Evolutionary conservation across 1,140 invertebrate genomes (phyloP).

Genomic region (Wasmannia auropunctata): DNA sequence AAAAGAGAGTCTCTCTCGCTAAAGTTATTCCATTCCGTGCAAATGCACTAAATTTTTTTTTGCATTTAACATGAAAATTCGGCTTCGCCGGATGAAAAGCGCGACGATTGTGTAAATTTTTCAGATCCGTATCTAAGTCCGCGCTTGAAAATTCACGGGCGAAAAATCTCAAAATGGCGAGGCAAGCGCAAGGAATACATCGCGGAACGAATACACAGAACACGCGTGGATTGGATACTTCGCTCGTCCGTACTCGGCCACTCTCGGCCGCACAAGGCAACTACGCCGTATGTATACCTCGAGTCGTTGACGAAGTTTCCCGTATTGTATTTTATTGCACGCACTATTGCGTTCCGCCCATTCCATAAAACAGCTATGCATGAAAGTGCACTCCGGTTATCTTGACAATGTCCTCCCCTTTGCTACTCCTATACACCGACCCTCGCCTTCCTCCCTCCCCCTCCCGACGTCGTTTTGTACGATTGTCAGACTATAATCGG

Average conservation of each 20-base stretch:
- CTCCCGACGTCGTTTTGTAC: slow-evolving; percentile 31
- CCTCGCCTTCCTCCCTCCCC: background rate
- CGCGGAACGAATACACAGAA: background rate
- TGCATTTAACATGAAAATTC: background rate
- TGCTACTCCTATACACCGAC: background rate
- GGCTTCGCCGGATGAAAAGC: background rate
- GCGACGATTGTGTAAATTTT: slow-evolving; percentile 18
- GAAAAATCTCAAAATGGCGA: slow-evolving; percentile 19
- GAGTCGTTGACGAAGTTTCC: slow-evolving; percentile 38
- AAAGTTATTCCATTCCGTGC: background rate
- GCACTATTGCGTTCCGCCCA: slow-evolving; percentile 16
- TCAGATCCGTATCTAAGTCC: background rate
- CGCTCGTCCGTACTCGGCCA: background rate
- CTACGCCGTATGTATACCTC: background rate
- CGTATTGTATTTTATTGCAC: slow-evolving; percentile 53
- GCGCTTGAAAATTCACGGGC: background rate
- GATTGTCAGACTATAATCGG: slow-evolving; percentile 55
- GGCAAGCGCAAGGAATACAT: background rate
- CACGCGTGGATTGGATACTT: background rate
- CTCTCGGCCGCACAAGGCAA: slow-evolving; percentile 9
- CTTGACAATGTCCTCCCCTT: slow-evolving; percentile 18
- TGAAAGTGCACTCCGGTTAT: slow-evolving; percentile 42
- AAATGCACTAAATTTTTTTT: background rate
- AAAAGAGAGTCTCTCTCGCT: background rate
- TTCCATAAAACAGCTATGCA: slow-evolving; percentile 44